Evolutionary conservation across 1,140 invertebrate species (phyloP).

Genomic region (Rhynchophorus ferrugineus): DNA sequence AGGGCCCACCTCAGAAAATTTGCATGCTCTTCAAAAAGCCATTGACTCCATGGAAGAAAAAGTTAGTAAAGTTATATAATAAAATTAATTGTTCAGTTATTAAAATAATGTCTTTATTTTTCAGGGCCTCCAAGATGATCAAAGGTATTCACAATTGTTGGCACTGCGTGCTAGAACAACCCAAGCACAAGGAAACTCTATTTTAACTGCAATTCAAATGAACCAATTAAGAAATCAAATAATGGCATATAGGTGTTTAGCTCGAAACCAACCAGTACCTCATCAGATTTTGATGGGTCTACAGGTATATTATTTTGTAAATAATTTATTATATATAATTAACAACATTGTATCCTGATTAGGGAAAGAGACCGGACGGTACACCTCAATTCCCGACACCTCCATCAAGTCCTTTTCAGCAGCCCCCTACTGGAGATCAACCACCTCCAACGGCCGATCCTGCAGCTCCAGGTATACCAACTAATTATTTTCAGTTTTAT

Average conservation of each 20-base stretch:
- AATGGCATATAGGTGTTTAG: slow-evolving; percentile 85
- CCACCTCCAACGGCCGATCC: neutral
- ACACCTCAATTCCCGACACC: slow-evolving; percentile 36
- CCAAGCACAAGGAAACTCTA: slow-evolving; percentile 45
- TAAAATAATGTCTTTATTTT: neutral
- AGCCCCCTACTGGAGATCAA: slow-evolving; percentile 7
- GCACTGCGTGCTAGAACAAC: slow-evolving; percentile 71
- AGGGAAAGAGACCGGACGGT: slow-evolving; percentile 38
- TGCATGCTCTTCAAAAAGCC: slow-evolving; percentile 75
- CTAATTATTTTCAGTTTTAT: neutral
- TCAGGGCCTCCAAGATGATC: slow-evolving; percentile 80
- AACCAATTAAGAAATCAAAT: slow-evolving; percentile 84
- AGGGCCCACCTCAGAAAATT: slow-evolving; percentile 51
- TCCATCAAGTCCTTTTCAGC: slow-evolving; percentile 37
- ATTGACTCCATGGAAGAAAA: slow-evolving; percentile 93
- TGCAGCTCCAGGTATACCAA: neutral
- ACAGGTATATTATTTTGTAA: slow-evolving; percentile 40
- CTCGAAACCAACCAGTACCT: slow-evolving; percentile 86
- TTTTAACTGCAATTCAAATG: slow-evolving; percentile 64
- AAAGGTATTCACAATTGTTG: slow-evolving; percentile 77
- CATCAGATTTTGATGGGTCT: slow-evolving; percentile 64
- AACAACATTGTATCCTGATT: no score
- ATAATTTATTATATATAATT: no score
- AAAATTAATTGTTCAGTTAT: neutral
- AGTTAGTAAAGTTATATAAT: slow-evolving; percentile 5